Percentiles rank a stretch among this genome's conserved stretches.
phyloP scores from a whole-genome alignment of 2,888 invertebrate genomes.

The Acrobasis consociella region DNA sequence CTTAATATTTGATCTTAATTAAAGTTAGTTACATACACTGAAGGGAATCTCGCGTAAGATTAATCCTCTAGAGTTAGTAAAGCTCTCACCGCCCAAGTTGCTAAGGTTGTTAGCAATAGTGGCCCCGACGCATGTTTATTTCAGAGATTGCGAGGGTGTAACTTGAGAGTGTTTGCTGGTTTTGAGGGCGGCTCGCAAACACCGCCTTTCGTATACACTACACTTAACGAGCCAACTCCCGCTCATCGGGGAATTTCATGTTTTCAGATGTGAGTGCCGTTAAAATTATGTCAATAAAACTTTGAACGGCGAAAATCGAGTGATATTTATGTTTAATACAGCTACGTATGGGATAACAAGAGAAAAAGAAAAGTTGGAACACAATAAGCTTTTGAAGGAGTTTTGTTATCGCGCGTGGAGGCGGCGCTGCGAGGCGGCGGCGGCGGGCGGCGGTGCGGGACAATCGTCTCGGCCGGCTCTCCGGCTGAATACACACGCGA shows the following conservation, averaged over 20 bases:
- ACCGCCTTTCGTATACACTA: constrained; percentile 53
- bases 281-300: constrained; percentile 56
- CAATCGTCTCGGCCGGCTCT: constrained; percentile 37
- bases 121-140: constrained; percentile 71
- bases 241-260: constrained; percentile 59
- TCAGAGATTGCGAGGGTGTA: constrained; percentile 73
- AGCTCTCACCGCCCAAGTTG: constrained; percentile 60
- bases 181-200: constrained; percentile 66
- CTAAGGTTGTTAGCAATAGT: constrained; percentile 66
- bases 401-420: constrained; percentile 59
- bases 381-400: constrained; percentile 54
- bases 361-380: constrained; percentile 41
- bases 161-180: constrained; percentile 71
- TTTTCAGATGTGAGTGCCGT: constrained; percentile 39
- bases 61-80: constrained; percentile 63
- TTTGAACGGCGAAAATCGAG: constrained; percentile 47
- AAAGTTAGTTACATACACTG: constrained; percentile 57
- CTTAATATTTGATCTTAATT: constrained; percentile 63
- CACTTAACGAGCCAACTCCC: constrained; percentile 69
- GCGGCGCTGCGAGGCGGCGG: constrained; percentile 36
- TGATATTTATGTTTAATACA: constrained; percentile 53
- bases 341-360: constrained; percentile 38
- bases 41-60: constrained; percentile 55
- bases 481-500: constrained; percentile 61
- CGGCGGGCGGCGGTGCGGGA: constrained; percentile 31